Evolutionary conservation across 2,113 vertebrate species (phyloP), one percentile per base, ranked within the genome.

Genomic region (Circaetus cinerascens): DNA sequence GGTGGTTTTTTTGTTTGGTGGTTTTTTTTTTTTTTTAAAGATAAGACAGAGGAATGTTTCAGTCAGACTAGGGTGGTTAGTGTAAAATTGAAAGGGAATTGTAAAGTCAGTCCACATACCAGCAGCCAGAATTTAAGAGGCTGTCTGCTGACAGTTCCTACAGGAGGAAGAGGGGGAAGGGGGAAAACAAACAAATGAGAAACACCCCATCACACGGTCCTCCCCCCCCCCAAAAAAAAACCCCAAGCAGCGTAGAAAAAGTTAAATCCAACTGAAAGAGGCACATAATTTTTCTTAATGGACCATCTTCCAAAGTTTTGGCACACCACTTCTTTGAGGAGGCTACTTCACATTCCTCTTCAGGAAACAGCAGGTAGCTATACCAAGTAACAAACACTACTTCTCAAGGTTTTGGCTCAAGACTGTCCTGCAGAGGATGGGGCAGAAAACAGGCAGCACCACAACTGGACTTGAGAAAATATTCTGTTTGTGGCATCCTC

Each of bases 401-500:
- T 75, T 90, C 43, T 62, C 57, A 48, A 73, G 38, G 19, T 57
- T 82, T 81, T 84, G 67, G 45, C 38, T 92, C 29, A 91, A 88
- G n/a, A 76, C 67, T 55, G 40, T 73, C 50, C 46, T 85, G 38
- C 10, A 69, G 25, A 78, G 34, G 23, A 92, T 21, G 38, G 53
- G 50, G 46, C 12, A 87, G 60, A 92, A 67, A 82, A 64, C 36
- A 92, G 45, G 72, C 32, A 93, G 64, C 21, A 74, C 22, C 46
- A 94, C 26, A 88, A 76, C 3, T 30, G 48, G 40, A 77, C 55
- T 57, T 48, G 11, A 79, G 36, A 95, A 88, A 73, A 80, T 83
- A 82, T 38, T 85, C 45, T 45, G 55, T 51, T 86, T 66, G 53
- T 38, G n/a, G 36, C 23, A 63, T 71, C 34, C 78, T 67, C 1